Conservation (phyloP, 2,888 invertebrate genomes). For the Oscheius myriophilus region DNA sequence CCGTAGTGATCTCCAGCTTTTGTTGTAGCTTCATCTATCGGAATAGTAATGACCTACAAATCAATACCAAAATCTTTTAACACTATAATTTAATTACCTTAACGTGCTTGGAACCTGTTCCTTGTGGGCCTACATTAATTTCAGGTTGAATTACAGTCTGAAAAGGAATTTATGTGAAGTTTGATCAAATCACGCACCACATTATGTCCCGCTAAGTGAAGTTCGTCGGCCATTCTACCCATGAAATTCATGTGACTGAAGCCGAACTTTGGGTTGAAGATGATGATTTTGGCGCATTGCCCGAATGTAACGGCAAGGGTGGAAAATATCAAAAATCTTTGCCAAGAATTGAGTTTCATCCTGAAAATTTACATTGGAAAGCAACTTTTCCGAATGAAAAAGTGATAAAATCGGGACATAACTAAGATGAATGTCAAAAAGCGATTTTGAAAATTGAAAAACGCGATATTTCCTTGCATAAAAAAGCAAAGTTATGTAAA, state of each 20-base stretch:
- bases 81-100: not conserved
- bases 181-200: constrained; percentile 28
- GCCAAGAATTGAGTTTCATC: not conserved
- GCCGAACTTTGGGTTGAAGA: constrained; percentile 39
- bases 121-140: not conserved
- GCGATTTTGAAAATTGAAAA: not conserved
- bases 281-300: constrained; percentile 33
- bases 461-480: not conserved
- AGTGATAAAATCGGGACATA: not conserved
- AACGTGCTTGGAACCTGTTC: constrained; percentile 20
- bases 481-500: not conserved
- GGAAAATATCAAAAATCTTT: too few relatives aligned
- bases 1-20: constrained; percentile 11
- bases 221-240: constrained; percentile 40
- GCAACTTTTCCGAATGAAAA: too few relatives aligned
- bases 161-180: not conserved
- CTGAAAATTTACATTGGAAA: not conserved
- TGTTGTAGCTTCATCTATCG: constrained; percentile 13
- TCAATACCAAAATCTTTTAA: not conserved
- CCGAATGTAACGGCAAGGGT: not conserved
- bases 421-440: not conserved
- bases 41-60: constrained; percentile 17
- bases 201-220: constrained; percentile 39
- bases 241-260: constrained; percentile 48
- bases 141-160: constrained; percentile 21